A percentile compares a stretch with the other conserved stretches of the same genome.
phyloP scores from a whole-genome alignment of 35 echinoderm and acorn worm species.

The Patiria miniata region DNA sequence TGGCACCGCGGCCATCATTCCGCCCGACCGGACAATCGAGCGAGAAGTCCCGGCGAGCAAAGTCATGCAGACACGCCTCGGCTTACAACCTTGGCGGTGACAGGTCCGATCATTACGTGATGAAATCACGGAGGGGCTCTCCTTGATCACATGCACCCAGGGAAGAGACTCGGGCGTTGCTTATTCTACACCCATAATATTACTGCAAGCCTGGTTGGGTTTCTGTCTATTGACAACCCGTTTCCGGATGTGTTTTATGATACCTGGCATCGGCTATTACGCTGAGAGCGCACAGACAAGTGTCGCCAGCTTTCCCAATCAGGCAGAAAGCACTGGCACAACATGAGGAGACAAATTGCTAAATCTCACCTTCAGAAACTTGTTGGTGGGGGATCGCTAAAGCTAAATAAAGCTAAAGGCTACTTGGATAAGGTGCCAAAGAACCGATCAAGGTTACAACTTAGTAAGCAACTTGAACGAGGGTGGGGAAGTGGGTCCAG shows the following conservation, averaged over 20 bases:
- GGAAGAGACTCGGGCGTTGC: not conserved
- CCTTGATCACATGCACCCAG: not conserved
- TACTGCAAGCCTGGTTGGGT: not conserved
- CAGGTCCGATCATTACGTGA: not conserved
- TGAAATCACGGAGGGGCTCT: not conserved
- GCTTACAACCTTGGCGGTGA: not conserved
- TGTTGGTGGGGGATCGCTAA: too few relatives aligned
- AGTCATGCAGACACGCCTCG: not conserved
- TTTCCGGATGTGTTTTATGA: conserved; percentile 6
- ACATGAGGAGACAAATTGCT: too few relatives aligned
- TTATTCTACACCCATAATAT: not conserved
- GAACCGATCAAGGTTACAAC: too few relatives aligned
- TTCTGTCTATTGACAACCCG: not conserved
- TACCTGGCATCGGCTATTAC: not conserved
- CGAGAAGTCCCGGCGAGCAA: not conserved
- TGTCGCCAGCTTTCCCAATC: not conserved
- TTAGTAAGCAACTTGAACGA: too few relatives aligned
- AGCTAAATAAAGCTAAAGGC: too few relatives aligned
- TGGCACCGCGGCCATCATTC: conserved; percentile 13
- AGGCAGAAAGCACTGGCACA: not conserved
- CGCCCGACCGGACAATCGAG: not conserved
- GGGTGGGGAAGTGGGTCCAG: too few relatives aligned
- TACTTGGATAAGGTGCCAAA: too few relatives aligned
- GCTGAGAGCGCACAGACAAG: not conserved
- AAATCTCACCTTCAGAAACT: too few relatives aligned